Evolutionary conservation across 2,113 vertebrate species (phyloP), one percentile per base, ranked within the genome.

Genomic region (Pycnonotus jocosus): DNA sequence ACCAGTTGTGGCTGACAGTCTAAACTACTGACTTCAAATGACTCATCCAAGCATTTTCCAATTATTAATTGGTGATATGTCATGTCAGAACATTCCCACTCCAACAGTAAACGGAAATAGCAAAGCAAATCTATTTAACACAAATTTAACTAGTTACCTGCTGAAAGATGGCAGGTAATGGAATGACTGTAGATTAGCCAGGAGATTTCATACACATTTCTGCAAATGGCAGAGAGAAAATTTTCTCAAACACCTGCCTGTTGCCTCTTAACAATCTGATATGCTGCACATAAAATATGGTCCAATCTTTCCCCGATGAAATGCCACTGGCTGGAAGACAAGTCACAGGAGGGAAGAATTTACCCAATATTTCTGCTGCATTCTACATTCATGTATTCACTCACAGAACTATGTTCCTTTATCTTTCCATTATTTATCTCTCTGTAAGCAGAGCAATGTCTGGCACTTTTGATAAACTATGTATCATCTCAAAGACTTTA

Each of bases 81-180:
- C 81, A 88, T 35, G 80, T 94, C 71, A 79, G 68, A 96, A 93
- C 28, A 64, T 38, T 93, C 69, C 71, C 79, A 66, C 76, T 96
- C 77, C 93, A 86, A 61, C 30, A 71, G 79, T 56, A 97, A 92
- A 96, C 54, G 24, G 62, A 95, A 92, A 86, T 50, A 53, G 76
- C 58, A 88, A 68, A 92, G 48, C 33, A 91, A 96, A 95, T 60
- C 45, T 66, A n/a, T 83, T 94, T 90, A 91, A 61, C 23, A 47
- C 21, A 60, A 80, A 91, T 48, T 78, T 87, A 90, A 92, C 54
- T 71, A 84, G 81, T 51, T 94, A 91, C 24, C 44, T 85, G 58
- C 57, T 7, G 35, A 62, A 93, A 89, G 37, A 69, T 6, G 4
- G 69, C 58, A 86, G 74, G 70, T 86, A 93, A 91, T 21, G 53